Evolutionary conservation across 2,113 vertebrate genomes (phyloP).

Genomic region (Empidonax alnorum): DNA sequence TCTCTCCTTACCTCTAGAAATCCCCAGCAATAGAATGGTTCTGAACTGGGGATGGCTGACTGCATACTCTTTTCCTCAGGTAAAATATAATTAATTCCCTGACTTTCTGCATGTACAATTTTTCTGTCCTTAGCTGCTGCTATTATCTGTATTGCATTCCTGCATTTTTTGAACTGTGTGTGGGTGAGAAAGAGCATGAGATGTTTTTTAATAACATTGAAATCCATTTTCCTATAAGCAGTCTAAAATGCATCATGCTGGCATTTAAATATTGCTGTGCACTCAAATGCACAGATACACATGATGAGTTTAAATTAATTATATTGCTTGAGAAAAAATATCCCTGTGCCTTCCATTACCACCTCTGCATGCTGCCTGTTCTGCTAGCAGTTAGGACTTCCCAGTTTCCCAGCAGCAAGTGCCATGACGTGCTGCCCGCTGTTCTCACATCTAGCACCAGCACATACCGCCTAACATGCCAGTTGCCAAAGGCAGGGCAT

Average conservation of each 20-base stretch:
- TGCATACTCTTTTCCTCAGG: neutral
- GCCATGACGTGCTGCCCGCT: constrained; percentile 21
- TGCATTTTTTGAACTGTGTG: neutral
- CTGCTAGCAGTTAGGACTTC: constrained; percentile 24
- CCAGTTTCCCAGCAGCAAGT: constrained; percentile 19
- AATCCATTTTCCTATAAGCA: constrained; percentile 18
- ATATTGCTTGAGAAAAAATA: neutral
- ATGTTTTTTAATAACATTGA: constrained; percentile 18
- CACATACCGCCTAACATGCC: neutral
- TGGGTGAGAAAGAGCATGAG: neutral
- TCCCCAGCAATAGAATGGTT: neutral
- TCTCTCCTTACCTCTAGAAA: constrained; percentile 1
- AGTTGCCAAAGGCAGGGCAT: constrained; percentile 42
- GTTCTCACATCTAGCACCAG: constrained; percentile 43
- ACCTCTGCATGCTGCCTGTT: constrained; percentile 40
- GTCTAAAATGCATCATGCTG: constrained; percentile 14
- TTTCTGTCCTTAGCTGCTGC: neutral
- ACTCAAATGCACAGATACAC: neutral
- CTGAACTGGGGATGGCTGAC: neutral
- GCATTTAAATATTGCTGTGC: neutral
- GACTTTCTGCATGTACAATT: neutral
- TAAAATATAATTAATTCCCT: constrained; percentile 12
- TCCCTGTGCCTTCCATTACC: constrained; percentile 11
- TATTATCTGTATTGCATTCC: neutral
- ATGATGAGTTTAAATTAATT: constrained; percentile 29